Conservation (phyloP, 2,888 invertebrate genomes). For the Orthosia gothica region DNA sequence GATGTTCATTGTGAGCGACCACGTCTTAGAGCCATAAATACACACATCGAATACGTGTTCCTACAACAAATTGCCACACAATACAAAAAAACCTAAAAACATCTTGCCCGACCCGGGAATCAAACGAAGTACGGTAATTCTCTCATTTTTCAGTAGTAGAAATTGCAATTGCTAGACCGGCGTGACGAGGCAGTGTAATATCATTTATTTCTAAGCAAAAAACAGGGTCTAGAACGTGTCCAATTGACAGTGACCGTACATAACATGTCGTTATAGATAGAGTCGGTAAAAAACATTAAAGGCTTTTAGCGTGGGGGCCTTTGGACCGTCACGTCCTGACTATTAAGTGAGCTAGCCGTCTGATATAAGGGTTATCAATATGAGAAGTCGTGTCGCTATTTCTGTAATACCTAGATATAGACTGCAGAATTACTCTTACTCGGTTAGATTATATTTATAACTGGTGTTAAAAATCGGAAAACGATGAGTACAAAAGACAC, state of each 20-base stretch:
- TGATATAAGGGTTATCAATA: conserved; percentile 71
- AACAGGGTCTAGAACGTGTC: conserved; percentile 9
- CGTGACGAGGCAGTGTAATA: not conserved
- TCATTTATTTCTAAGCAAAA: not conserved
- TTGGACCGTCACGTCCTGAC: conserved; percentile 72
- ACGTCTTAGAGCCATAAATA: too few species aligned
- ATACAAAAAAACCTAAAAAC: too few species aligned
- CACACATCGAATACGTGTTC: too few species aligned
- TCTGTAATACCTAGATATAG: conserved; percentile 31
- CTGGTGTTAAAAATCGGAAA: not conserved
- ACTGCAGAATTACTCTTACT: conserved; percentile 10
- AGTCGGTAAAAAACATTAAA: conserved; percentile 62
- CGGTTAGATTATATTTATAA: conserved; percentile 2
- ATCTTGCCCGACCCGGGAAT: too few species aligned
- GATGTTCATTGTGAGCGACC: too few species aligned
- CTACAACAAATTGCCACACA: too few species aligned
- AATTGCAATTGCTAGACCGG: too few species aligned
- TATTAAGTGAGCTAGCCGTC: conserved; percentile 63
- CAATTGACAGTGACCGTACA: conserved; percentile 15
- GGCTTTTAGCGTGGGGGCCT: conserved; percentile 57
- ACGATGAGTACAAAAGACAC: too few species aligned
- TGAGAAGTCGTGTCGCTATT: conserved; percentile 51
- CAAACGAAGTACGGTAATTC: too few species aligned
- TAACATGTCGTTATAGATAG: conserved; percentile 13
- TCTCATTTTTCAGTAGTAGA: too few species aligned